Percentiles rank a stretch among this genome's conserved stretches.
These are phyloP conservation scores for Centropus unirufus DNA, from an alignment of 2,113 vertebrate species.

Conservation along the genomic window DNA sequence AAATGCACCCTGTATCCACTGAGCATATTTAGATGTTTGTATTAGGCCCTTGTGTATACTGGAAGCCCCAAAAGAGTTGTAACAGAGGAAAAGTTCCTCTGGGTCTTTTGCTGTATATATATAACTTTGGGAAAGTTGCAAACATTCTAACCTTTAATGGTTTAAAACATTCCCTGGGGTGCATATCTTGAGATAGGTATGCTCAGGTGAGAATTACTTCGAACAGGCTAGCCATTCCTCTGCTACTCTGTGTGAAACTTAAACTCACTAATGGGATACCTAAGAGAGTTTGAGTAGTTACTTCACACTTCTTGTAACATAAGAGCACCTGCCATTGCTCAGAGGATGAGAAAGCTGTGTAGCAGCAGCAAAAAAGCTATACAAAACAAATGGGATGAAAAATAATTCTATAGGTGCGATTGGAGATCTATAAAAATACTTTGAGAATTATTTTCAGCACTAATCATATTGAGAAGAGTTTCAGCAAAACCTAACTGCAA, in stretches of 20 bases:
- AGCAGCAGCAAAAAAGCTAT: background rate
- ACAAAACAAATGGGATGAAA: background rate
- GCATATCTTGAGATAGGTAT: background rate
- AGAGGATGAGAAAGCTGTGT: background rate
- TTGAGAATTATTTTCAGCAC: background rate
- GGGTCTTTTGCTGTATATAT: background rate
- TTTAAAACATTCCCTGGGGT: slow-evolving; percentile 8
- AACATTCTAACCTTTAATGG: background rate
- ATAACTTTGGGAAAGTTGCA: background rate
- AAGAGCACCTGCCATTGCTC: background rate
- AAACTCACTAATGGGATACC: background rate
- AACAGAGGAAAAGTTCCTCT: slow-evolving; percentile 6
- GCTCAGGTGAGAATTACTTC: background rate
- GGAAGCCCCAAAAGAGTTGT: slow-evolving; percentile 11
- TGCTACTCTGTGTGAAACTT: background rate
- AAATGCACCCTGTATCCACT: background rate
- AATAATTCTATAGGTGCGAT: background rate
- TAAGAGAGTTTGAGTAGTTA: background rate
- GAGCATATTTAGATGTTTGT: background rate
- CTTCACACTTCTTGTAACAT: background rate
- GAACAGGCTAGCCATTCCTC: background rate
- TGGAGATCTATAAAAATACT: background rate
- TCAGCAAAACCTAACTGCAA: background rate
- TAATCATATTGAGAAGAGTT: background rate
- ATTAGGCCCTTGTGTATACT: background rate